Evolutionary conservation across 2,888 invertebrate species (phyloP), one percentile per base, ranked within the genome.

Genomic region (Eilema caniola): DNA sequence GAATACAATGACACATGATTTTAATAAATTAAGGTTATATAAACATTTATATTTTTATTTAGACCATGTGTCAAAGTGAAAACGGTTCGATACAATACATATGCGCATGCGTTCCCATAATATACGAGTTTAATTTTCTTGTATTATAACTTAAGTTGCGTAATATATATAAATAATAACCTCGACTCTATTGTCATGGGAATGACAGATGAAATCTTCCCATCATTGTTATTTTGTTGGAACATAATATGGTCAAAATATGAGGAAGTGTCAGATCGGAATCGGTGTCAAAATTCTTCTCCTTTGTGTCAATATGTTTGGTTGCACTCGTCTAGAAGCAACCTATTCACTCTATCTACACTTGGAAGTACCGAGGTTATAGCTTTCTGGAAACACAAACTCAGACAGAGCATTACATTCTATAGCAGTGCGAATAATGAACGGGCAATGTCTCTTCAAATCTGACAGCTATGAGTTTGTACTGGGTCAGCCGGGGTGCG

Each of bases 151-250:
- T 7, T 41, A 1, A 33, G 73, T 80, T 72, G 77, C 82, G 62
- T 82, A 80, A 82, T 61, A 66, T 33, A 69, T 56, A 66, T 66
- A 69, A 37, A 57, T 73, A 74, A 73, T 67, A 73, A 70, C 67
- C 73, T 80, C 72, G 56, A 60, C 31, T n/a, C 41, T 69, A 25
- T 67, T 66, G 62, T 14, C 31, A 74, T 79, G 82, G 66, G 80
- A 82, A 74, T 60, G 12, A 66, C 60, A 62, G 57, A 64, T 59
- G 66, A 74, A 73, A 80, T 64, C 53, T 71, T 80, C 78, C 10
- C 80, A 80, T 74, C 41, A 72, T 78, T 77, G 71, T 74, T 53
- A 61, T 41, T n/a, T 68, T 71, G 66, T 72, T 31, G 25, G 23
- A 31, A 59, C 59, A 56, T 53, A 56, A 61, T 61, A 53, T 65